Conservation (phyloP, 1,140 invertebrate genomes). For the Drosophila mayri region DNA sequence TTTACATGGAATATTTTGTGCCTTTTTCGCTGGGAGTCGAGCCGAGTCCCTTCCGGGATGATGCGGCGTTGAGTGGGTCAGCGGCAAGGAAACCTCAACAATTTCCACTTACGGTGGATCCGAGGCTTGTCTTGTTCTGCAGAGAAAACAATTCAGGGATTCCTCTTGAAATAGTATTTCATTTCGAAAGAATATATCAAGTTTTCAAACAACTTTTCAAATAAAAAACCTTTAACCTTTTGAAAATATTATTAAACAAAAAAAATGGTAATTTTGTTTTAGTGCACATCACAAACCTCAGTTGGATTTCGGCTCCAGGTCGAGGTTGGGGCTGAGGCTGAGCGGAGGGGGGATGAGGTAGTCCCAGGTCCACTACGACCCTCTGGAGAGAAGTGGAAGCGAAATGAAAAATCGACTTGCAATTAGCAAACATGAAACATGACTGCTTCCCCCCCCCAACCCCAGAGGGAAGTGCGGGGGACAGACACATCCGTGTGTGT, state of each 20-base stretch:
- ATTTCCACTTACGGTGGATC: slow-evolving; percentile 68
- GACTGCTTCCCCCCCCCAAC: slow-evolving; percentile 2
- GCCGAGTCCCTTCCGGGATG: slow-evolving; percentile 42
- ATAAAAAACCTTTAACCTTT: too few species aligned
- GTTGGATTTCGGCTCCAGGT: background rate
- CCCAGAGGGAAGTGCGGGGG: background rate
- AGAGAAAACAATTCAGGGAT: background rate
- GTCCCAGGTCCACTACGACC: slow-evolving; percentile 42
- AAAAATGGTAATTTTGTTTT: too few species aligned
- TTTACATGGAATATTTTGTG: slow-evolving; percentile 55
- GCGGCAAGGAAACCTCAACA: slow-evolving; percentile 63
- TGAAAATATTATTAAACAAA: too few species aligned
- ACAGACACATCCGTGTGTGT: slow-evolving; percentile 37
- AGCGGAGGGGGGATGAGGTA: background rate
- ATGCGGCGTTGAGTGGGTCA: slow-evolving; percentile 46
- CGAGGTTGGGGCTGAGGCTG: background rate
- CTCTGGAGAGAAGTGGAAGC: slow-evolving; percentile 71
- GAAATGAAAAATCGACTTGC: slow-evolving; percentile 83
- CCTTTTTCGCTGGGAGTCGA: slow-evolving; percentile 24
- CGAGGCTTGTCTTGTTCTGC: slow-evolving; percentile 3
- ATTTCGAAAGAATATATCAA: too few species aligned
- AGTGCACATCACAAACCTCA: too few species aligned
- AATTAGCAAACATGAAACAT: slow-evolving; percentile 83
- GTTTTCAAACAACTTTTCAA: too few species aligned
- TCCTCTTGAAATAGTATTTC: background rate